These are phyloP conservation scores for Drosophila histrio DNA, from an alignment of 2,888 invertebrate genomes.

Conservation along the genomic window DNA sequence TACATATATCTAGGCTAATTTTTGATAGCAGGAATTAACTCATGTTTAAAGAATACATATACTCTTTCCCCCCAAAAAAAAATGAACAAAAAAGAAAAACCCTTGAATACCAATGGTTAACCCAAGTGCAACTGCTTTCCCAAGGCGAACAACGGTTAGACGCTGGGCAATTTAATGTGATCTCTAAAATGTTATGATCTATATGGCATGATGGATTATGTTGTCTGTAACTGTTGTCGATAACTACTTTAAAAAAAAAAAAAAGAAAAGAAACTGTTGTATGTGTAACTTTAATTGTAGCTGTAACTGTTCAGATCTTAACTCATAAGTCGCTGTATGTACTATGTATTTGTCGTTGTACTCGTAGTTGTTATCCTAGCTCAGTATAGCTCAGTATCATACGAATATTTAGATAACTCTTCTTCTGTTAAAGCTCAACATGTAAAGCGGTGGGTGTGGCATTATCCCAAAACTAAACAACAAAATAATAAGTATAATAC, in stretches of 20 bases:
- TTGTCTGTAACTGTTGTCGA: constrained; percentile 22
- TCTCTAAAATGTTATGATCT: constrained; percentile 42
- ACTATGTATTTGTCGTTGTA: constrained; percentile 13
- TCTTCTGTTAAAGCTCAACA: constrained; percentile 43
- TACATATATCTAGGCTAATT: constrained; percentile 46
- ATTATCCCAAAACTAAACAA: constrained; percentile 2
- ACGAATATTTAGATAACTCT: not conserved
- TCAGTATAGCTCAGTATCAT: constrained; percentile 33
- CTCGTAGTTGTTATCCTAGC: constrained; percentile 1
- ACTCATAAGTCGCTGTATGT: constrained; percentile 21
- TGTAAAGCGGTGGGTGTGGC: constrained; percentile 38
- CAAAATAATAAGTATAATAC: not conserved
- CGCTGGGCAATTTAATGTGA: constrained; percentile 55
- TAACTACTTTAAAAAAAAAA: not conserved
- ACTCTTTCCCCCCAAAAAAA: not conserved
- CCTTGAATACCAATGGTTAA: constrained; percentile 4
- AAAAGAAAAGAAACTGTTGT: constrained; percentile 8
- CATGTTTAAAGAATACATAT: constrained; percentile 1
- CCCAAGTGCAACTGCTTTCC: constrained; percentile 39
- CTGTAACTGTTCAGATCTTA: not conserved
- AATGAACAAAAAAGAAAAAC: not conserved
- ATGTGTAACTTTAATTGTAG: not conserved
- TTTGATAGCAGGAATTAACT: constrained; percentile 55
- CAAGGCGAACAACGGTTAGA: constrained; percentile 25
- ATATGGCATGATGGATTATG: constrained; percentile 16